Base-by-base conservation (phyloP, 2,113 vertebrate genomes). In the Brachypodius melanocephalos region DNA sequence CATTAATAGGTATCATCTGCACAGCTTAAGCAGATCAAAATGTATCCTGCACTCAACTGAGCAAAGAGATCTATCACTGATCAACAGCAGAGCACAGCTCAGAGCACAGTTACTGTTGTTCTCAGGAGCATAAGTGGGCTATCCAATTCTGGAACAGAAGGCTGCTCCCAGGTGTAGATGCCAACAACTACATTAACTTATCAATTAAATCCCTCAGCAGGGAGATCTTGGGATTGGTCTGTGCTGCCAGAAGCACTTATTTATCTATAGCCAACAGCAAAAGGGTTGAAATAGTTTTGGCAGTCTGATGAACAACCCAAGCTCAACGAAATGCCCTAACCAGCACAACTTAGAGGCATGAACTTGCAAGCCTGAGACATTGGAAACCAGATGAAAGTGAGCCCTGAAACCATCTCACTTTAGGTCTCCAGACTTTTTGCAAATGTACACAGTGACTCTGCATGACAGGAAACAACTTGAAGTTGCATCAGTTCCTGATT, bases 141-240 rank as follows among this genome's bases (percentile, higher is more conserved):
- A 34, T 31, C 82, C 26, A 54, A 0, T 40, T 46, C 42, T 76
- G 92, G 49, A 85, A 80, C 36, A 76, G 42, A 31, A 85, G 54
- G 28, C 42, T 91, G 42, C 58, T 91, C 46, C 49, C n/a, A 68
- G 25, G 34, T 45, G 57, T 17, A 48, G 54, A 46, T 80, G 96
- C 90, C 95, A 97, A 77, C 21, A 76, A 63, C 29, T 92, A 71
- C 94, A 96, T 95, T 96, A 96, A 90, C 54, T 93, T 83, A 90
- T 90, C 85, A 94, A 91, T 91, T 90, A 83, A 90, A 90, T 68
- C 29, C 36, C 67, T 68, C 85, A 65, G 54, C 42, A 62, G 54
- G 25, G 48, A 94, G 52, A 79, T 45, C 54, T 82, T 66, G 71
- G 63, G 38, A 40, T 62, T 73, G 51, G 29, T 34, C 32, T 73